Percentiles rank a stretch among this genome's conserved stretches.
Conservation (phyloP, 2,797 vertebrate genomes). For the Leptoclinus maculatus region DNA sequence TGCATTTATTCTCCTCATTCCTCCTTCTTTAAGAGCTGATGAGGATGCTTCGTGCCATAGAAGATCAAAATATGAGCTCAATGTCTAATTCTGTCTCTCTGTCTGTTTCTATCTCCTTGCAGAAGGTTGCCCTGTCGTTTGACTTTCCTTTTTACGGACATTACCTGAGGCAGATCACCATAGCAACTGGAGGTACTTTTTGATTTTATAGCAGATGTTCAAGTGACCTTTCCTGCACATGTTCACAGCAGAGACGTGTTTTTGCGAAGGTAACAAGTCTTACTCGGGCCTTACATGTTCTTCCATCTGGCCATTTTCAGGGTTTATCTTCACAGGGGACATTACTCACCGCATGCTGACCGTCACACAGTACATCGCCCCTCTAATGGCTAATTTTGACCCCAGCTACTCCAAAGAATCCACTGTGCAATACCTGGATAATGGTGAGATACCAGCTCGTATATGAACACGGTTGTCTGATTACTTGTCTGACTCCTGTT, state of each 20-base stretch:
- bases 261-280: neutral
- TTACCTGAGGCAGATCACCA: slow-evolving; percentile 93
- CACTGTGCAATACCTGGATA: slow-evolving; percentile 92
- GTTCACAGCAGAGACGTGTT: slow-evolving; percentile 12
- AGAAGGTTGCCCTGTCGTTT: slow-evolving; percentile 93
- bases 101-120: slow-evolving; percentile 37
- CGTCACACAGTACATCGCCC: slow-evolving; percentile 94
- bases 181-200: slow-evolving; percentile 93
- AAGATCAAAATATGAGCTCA: neutral
- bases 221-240: slow-evolving; percentile 47
- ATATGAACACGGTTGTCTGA: neutral
- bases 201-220: slow-evolving; percentile 56
- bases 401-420: slow-evolving; percentile 93
- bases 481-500: slow-evolving; percentile 2
- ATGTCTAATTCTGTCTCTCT: neutral
- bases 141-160: slow-evolving; percentile 98
- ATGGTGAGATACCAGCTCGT: slow-evolving; percentile 81
- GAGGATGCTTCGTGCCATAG: neutral
- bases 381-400: slow-evolving; percentile 98
- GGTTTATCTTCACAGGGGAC: slow-evolving; percentile 95
- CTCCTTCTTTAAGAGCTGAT: neutral
- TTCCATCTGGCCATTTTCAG: slow-evolving; percentile 76
- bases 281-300: slow-evolving; percentile 17
- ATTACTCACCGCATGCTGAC: slow-evolving; percentile 95
- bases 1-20: neutral